Percentiles rank a stretch among this genome's conserved stretches.
phyloP scores from a whole-genome alignment of 2,113 vertebrate species.

The Microcebus jonahi region DNA sequence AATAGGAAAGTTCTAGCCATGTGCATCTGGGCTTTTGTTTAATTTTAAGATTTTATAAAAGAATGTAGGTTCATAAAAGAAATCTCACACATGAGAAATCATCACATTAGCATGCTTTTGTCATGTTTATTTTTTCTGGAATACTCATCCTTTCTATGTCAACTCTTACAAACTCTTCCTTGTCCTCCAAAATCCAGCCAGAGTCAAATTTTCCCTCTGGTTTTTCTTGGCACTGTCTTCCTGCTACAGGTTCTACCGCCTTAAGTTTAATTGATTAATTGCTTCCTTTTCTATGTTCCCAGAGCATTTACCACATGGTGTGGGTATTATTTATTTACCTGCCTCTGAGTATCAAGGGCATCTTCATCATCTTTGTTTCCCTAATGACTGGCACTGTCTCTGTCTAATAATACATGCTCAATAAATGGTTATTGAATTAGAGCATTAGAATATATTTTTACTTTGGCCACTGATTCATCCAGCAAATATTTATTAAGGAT shows the following conservation, averaged over 20 bases:
- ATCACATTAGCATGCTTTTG: background rate
- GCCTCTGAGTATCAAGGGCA: slow-evolving; percentile 18
- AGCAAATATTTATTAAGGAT: slow-evolving; percentile 14
- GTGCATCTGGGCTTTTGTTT: background rate
- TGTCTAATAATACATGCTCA: background rate
- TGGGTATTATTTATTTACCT: slow-evolving; percentile 21
- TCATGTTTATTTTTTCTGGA: background rate
- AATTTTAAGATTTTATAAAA: background rate
- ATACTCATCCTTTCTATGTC: background rate
- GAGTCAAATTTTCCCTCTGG: background rate
- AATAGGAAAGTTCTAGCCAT: background rate
- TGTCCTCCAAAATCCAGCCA: background rate
- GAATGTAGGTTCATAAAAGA: background rate
- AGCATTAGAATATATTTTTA: background rate
- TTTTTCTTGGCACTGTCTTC: slow-evolving; percentile 22
- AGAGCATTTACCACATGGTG: slow-evolving; percentile 9
- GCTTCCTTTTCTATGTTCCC: slow-evolving; percentile 34
- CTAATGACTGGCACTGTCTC: background rate
- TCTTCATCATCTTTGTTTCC: slow-evolving; percentile 33
- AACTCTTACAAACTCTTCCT: background rate
- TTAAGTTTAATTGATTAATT: slow-evolving; percentile 52
- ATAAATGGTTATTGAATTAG: background rate
- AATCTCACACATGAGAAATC: background rate
- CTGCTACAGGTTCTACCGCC: background rate
- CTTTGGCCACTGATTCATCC: background rate